Percentiles rank a stretch among this genome's conserved stretches.
These are phyloP conservation scores for Eristalis arbustorum DNA, from an alignment of 2,888 invertebrate genomes.

Conservation along the genomic window DNA sequence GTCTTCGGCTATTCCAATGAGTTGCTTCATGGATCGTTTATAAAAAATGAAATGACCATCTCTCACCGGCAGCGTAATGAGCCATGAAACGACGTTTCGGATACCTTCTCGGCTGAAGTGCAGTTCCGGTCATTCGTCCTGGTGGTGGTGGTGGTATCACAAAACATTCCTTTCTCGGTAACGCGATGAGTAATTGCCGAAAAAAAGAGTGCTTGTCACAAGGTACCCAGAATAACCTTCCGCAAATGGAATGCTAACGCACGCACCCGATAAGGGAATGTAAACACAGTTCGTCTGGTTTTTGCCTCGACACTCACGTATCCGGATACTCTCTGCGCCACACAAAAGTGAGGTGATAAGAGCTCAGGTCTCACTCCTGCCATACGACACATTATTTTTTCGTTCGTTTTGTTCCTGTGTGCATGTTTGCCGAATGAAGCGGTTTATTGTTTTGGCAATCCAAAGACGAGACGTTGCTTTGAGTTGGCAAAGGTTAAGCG, in stretches of 20 bases:
- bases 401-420: neutral
- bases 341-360: neutral
- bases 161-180: neutral
- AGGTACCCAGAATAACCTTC: neutral
- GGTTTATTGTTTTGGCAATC: neutral
- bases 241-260: neutral
- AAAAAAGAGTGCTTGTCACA: neutral
- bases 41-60: neutral
- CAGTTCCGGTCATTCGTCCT: slow-evolving; percentile 39
- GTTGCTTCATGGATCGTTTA: slow-evolving; percentile 41
- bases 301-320: no score
- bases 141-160: neutral
- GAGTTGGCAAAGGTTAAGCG: neutral
- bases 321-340: neutral
- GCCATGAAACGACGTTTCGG: slow-evolving; percentile 12
- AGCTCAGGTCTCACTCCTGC: neutral
- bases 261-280: neutral
- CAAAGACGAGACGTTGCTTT: neutral
- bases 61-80: slow-evolving; percentile 9
- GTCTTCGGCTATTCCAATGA: neutral
- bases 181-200: neutral
- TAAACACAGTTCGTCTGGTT: neutral
- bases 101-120: slow-evolving; percentile 25
- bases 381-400: neutral
- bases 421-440: neutral